phyloP scores from a whole-genome alignment of 2,113 vertebrate genomes.

The Misgurnus anguillicaudatus region DNA sequence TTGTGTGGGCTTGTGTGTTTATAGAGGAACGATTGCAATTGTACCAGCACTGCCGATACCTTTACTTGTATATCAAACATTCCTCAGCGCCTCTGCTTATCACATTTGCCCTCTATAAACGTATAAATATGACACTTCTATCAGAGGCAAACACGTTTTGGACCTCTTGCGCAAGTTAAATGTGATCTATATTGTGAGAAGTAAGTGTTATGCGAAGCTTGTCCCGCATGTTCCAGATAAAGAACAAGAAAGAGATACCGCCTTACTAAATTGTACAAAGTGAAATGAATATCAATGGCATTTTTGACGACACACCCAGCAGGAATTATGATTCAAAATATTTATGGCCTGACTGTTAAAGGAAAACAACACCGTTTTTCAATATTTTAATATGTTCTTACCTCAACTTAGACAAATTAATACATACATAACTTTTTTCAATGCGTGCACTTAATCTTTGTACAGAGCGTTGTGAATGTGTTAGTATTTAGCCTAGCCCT shows the following conservation, averaged over 20 bases:
- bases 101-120: constrained; percentile 23
- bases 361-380: too few species aligned
- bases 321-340: not conserved
- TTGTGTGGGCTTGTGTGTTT: constrained; percentile 64
- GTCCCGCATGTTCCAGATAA: not conserved
- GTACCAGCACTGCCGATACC: constrained; percentile 37
- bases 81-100: constrained; percentile 36
- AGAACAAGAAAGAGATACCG: not conserved
- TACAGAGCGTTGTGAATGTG: too few species aligned
- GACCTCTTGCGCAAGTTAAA: constrained; percentile 13
- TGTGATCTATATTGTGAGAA: constrained; percentile 8
- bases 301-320: too few species aligned
- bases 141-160: constrained; percentile 31
- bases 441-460: too few species aligned
- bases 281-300: too few species aligned
- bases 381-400: too few species aligned
- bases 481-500: too few species aligned
- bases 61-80: constrained; percentile 48
- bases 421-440: too few species aligned
- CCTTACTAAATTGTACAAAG: not conserved
- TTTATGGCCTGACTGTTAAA: not conserved
- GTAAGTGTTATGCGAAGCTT: constrained; percentile 9
- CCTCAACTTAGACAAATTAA: too few species aligned
- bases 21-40: constrained; percentile 66
- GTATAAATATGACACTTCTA: constrained; percentile 36